Evolutionary conservation across 2,888 invertebrate genomes (phyloP), one percentile per base, ranked within the genome.

Genomic region (Ornithoptera alexandrae): DNA sequence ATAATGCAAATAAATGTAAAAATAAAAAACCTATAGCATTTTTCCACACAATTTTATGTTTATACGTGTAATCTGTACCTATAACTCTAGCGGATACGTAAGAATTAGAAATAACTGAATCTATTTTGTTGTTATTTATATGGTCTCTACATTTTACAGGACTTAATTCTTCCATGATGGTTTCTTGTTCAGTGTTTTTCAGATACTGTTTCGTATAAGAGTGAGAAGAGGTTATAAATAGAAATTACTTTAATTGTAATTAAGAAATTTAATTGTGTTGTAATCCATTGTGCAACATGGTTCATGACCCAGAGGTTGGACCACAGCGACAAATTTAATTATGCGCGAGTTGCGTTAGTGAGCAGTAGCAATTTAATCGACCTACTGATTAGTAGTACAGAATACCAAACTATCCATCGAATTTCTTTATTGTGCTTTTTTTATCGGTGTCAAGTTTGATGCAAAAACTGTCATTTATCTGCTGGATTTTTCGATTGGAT

Each of bases 21-120:
- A 93, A 67, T 2, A 94, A 72, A 79, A 95, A 95, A 50, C 94
- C 94, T 22, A 95, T 89, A 0, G 89, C 93, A 80, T 95, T 95
- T 73, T 84, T 88, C 95, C 95, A 95, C 3, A 95, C 95, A 18
- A 95, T 89, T 80, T 93, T 72, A 92, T 93, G 87, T 42, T 24
- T 84, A 69, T 82, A 86, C 0, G 79, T 76, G 69, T 79, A 83
- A 77, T 88, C 88, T 0, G 87, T 87, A 65, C 85, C 86, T 56
- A 87, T 83, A 30, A 72, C 71, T 74, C 80, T 86, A 8, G 74
- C 73, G 3, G 72, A 64, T 65, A 75, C 62, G 57, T 64, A 63
- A 22, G 53, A 22, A 22, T 67, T 42, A 42, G 66, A 62, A 1
- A 30, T 7, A 15, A 17, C 50, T 39, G 58, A 63, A 24, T 74